Evolutionary conservation across 2,888 invertebrate species (phyloP).

Genomic region (Stenchaetothrips biformis): DNA sequence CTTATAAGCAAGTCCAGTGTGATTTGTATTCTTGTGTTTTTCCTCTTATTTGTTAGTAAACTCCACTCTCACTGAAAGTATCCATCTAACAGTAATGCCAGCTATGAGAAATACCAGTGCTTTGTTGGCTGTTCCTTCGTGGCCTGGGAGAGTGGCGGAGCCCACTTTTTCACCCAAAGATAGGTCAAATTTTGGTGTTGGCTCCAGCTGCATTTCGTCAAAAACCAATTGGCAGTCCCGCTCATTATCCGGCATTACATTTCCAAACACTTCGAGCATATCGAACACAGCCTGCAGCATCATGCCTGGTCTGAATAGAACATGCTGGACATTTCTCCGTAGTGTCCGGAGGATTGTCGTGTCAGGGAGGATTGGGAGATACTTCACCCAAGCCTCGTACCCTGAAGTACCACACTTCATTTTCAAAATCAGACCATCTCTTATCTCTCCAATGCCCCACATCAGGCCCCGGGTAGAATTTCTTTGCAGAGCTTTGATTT

Average conservation of each 20-base stretch:
- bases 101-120: neutral
- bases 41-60: neutral
- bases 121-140: neutral
- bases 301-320: neutral
- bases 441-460: neutral
- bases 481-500: no score
- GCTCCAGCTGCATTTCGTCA: neutral
- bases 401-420: neutral
- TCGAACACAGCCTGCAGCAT: neutral
- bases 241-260: neutral
- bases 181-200: neutral
- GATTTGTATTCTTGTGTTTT: neutral
- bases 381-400: neutral
- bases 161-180: neutral
- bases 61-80: neutral
- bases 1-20: neutral
- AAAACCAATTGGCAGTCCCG: neutral
- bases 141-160: neutral
- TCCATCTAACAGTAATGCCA: neutral
- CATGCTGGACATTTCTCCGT: neutral
- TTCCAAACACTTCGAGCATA: neutral
- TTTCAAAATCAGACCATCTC: neutral
- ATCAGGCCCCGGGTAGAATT: no score
- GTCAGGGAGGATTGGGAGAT: neutral
- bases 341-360: neutral